Percentiles rank a stretch among this genome's conserved stretches.
Conservation (phyloP, 2,113 vertebrate species). For the Podiceps cristatus region DNA sequence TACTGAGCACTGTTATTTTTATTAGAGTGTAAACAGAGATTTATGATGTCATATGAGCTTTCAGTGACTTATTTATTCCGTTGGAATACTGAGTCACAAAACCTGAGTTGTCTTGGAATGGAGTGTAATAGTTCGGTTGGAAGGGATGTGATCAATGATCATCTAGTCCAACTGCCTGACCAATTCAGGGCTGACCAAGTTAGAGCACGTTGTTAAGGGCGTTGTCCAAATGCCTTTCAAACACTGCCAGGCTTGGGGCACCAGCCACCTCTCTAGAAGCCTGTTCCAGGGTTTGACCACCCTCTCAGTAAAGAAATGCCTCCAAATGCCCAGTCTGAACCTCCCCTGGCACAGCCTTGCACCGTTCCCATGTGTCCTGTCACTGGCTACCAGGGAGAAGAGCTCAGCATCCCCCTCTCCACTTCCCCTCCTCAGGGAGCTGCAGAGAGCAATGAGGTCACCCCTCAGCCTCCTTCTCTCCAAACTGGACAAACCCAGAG, state of each 20-base stretch:
- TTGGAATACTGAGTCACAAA: not conserved
- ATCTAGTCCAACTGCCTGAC: no score
- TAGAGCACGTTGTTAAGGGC: not conserved
- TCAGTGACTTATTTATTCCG: not conserved
- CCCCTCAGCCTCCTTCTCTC: not conserved
- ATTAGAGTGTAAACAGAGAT: not conserved
- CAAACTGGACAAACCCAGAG: not conserved
- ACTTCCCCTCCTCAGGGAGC: no score
- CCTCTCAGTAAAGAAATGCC: not conserved
- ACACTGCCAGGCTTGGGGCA: not conserved
- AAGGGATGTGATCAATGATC: not conserved
- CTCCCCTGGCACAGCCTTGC: not conserved
- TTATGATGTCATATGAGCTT: not conserved
- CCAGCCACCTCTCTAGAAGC: not conserved
- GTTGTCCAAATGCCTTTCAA: not conserved
- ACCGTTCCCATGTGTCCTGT: rapidly evolving
- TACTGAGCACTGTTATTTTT: not conserved
- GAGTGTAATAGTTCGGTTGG: not conserved
- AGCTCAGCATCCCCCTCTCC: not conserved
- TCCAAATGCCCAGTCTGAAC: not conserved
- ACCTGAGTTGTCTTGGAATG: rapidly evolving
- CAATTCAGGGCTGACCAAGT: not conserved
- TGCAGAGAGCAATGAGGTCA: not conserved
- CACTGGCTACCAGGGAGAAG: not conserved
- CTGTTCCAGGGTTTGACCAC: not conserved